Evolutionary conservation across 1,140 invertebrate species (phyloP).

Genomic region (Drosophila ohnishii): DNA sequence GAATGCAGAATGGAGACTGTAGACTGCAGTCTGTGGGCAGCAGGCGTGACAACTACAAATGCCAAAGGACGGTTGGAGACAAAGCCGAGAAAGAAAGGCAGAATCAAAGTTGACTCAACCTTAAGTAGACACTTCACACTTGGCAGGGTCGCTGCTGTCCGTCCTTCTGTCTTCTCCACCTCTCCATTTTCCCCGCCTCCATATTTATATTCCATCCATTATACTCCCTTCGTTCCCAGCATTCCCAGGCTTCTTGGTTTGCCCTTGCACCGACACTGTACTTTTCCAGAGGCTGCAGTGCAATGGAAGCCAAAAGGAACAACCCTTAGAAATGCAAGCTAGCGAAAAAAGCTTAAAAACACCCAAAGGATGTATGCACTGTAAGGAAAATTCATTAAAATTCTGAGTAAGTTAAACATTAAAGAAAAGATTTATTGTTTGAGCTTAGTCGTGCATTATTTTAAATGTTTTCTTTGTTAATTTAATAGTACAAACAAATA

Average conservation of each 20-base stretch:
- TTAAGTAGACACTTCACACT: constrained; percentile 62
- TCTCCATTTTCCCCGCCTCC: not conserved
- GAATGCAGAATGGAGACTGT: constrained; percentile 7
- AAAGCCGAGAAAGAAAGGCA: constrained; percentile 12
- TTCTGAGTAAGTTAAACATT: too few relatives aligned
- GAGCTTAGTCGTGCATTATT: not conserved
- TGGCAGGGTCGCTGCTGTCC: constrained; percentile 20
- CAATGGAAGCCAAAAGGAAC: constrained; percentile 39
- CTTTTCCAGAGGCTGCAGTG: constrained; percentile 46
- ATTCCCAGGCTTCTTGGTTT: constrained; percentile 36
- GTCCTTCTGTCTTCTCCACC: constrained; percentile 1
- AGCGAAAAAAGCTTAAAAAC: constrained; percentile 26
- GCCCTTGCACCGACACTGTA: constrained; percentile 57
- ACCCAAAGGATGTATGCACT: constrained; percentile 20
- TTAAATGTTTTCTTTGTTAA: not conserved
- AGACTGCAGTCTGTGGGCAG: constrained; percentile 35
- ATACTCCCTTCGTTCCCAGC: not conserved
- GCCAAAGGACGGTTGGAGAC: constrained; percentile 2
- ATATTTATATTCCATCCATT: constrained; percentile 1
- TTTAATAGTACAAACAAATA: too few relatives aligned
- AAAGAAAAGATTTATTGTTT: not conserved
- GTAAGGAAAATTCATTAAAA: not conserved
- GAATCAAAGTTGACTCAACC: constrained; percentile 68
- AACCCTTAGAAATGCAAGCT: constrained; percentile 60
- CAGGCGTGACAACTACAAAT: constrained; percentile 61